Evolutionary conservation across 2,888 invertebrate species (phyloP), one percentile per base, ranked within the genome.

Genomic region (Podabrus alpinus): DNA sequence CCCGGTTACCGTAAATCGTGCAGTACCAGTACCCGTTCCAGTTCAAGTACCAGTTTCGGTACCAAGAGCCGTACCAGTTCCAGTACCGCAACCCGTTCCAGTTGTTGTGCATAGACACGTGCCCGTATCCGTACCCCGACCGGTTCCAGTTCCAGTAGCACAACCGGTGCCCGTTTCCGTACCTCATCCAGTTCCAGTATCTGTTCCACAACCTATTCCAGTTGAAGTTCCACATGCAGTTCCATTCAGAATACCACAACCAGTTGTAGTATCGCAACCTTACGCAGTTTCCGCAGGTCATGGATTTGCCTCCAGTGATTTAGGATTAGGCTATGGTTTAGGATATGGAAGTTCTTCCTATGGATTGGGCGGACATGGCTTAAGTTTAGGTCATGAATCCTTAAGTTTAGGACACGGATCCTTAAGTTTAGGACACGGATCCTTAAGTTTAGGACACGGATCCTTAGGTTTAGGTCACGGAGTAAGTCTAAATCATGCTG

Each of bases 41-140:
- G 81, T 81, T 10, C 78, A 73, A 9, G 82, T 83, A 9, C 83
- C 82, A 25, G 82, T 83, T n/a, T 72, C 79, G 1, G 82, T 82
- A n/a, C 80, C 80, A 17, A 79, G 82, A 29, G 77, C 81, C 45
- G 82, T 82, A 4, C 81, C 80, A 16, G 81, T 83, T 13, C 77
- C 80, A 13, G 81, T 81, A 59, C 78, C 82, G 15, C 75, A 78
- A 15, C 81, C 82, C 5, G 76, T 80, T 29, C 79, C 80, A 16
- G 80, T 82, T 17, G 73, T 79, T 24, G 77, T 83, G 10, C 71
- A 78, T 21, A 74, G 79, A 29, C 81, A 79, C 4, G 81, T 81
- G 21, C 83, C 85, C 15, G 85, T 86, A n/a, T 79, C 83, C n/a
- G 86, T 87, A 15, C 83, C 85, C 15, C 83, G 84, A 72, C 85